phyloP scores from a whole-genome alignment of 2,113 vertebrate species.

The Romanogobio albipinnatus region DNA sequence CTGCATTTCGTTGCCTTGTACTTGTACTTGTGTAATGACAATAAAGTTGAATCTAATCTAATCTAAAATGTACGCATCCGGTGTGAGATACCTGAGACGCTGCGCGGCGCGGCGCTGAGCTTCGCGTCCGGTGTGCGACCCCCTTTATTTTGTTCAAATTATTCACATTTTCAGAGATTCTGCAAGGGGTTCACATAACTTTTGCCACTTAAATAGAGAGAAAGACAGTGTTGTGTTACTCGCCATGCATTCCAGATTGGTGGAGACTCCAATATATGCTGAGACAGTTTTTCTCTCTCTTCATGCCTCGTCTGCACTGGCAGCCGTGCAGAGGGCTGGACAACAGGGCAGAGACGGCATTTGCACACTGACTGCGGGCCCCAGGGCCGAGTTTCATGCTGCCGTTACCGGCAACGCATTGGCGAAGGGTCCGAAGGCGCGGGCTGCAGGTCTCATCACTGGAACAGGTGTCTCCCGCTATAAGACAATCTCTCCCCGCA shows the following conservation, averaged over 20 bases:
- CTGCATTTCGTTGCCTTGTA: too few relatives aligned
- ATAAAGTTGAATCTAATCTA: too few relatives aligned
- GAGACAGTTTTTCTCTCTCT: constrained; percentile 91
- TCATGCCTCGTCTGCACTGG: constrained; percentile 92
- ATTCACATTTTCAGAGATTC: too few relatives aligned
- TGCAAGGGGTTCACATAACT: too few relatives aligned
- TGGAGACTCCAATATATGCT: constrained; percentile 96
- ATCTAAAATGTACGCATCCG: too few relatives aligned
- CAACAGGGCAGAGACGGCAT: constrained; percentile 84
- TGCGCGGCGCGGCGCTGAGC: too few relatives aligned
- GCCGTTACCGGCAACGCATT: constrained; percentile 89
- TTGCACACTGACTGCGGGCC: constrained; percentile 87
- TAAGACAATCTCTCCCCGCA: constrained; percentile 83
- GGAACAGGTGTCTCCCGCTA: constrained; percentile 86
- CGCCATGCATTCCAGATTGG: constrained; percentile 88
- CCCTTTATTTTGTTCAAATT: too few relatives aligned
- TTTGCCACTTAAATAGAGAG: neutral
- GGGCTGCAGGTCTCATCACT: constrained; percentile 87
- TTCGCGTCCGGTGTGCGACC: too few relatives aligned
- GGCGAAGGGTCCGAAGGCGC: constrained; percentile 87
- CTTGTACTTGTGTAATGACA: too few relatives aligned
- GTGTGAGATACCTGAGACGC: too few relatives aligned
- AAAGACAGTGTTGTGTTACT: constrained; percentile 30
- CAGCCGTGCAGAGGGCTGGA: constrained; percentile 89
- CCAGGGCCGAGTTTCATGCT: constrained; percentile 86